Evolutionary conservation across 2,113 vertebrate species (phyloP).

Genomic region (Lepisosteus osseus): DNA sequence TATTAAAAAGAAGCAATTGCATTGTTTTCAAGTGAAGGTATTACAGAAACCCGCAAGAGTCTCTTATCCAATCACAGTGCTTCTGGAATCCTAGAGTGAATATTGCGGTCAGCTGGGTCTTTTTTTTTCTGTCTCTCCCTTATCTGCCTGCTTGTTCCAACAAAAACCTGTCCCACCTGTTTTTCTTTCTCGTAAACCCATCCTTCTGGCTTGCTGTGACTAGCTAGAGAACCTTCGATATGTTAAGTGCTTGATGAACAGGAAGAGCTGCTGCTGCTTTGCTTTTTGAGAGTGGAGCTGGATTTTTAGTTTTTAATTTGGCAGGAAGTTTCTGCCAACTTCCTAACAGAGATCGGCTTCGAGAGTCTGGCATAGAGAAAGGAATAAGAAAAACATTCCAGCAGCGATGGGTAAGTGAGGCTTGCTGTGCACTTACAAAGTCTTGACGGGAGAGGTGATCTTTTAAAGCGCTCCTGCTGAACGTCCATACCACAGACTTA

Average conservation of each 20-base stretch:
- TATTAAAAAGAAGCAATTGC: too few relatives aligned
- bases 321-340: too few relatives aligned
- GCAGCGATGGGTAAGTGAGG: constrained; percentile 6
- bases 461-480: not conserved
- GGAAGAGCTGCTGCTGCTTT: not conserved
- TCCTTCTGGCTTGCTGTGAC: constrained; percentile 20
- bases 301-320: not conserved
- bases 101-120: constrained; percentile 1
- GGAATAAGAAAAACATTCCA: not conserved
- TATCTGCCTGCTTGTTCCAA: not conserved
- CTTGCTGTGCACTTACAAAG: not conserved
- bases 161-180: constrained; percentile 66
- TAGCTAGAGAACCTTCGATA: constrained; percentile 4
- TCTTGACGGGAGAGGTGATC: not conserved
- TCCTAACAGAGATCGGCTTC: not conserved
- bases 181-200: constrained; percentile 20
- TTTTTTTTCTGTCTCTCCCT: constrained; percentile 17
- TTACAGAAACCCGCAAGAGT: too few relatives aligned
- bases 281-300: not conserved
- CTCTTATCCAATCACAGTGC: too few relatives aligned
- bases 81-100: not conserved
- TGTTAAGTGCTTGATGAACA: constrained; percentile 12
- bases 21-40: too few relatives aligned
- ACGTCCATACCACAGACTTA: not conserved
- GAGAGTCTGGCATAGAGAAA: not conserved